phyloP scores from a whole-genome alignment of 2,888 invertebrate species.

The Erebia palarica region DNA sequence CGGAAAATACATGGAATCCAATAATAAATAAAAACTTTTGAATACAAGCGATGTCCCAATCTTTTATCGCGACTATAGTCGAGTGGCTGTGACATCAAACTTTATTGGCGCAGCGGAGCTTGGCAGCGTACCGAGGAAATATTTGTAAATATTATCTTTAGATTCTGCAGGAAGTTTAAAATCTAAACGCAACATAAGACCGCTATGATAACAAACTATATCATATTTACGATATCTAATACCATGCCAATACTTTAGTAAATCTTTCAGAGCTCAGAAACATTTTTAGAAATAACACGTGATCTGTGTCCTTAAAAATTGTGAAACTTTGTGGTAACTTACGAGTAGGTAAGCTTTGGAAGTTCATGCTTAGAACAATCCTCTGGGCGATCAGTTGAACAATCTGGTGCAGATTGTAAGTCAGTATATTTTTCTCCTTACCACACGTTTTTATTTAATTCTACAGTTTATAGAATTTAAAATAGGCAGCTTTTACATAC shows the following conservation, averaged over 20 bases:
- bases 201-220: background rate
- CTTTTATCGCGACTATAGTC: background rate
- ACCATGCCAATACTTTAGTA: background rate
- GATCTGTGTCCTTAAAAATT: no score
- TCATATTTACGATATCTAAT: background rate
- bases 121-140: background rate
- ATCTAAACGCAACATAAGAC: background rate
- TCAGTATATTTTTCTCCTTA: no score
- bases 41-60: background rate
- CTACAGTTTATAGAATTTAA: no score
- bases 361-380: no score
- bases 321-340: no score
- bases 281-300: background rate
- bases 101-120: background rate
- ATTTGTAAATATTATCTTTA: constrained; percentile 7
- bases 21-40: constrained; percentile 1
- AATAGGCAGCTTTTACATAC: no score
- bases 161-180: constrained; percentile 5
- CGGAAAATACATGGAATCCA: background rate
- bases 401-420: no score
- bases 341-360: no score
- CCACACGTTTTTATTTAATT: no score
- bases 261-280: background rate
- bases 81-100: constrained; percentile 1
- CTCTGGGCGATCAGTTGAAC: no score